Conservation (phyloP, 2,113 vertebrate species). For the Saguinus imperator region DNA sequence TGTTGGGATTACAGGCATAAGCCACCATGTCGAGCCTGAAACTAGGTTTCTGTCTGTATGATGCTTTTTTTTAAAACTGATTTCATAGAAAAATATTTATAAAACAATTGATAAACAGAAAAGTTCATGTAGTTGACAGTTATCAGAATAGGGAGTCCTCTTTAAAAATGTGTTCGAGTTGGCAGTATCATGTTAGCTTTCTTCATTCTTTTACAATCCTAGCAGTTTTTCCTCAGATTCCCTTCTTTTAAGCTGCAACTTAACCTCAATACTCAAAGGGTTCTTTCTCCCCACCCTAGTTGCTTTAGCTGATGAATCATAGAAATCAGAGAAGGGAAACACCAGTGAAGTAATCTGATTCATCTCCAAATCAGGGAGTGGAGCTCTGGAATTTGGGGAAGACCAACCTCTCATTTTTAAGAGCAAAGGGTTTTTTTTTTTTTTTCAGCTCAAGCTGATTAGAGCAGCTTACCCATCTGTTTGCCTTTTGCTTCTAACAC, state of each 20-base stretch:
- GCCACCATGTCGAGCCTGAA: too few species aligned
- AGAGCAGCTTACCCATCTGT: not conserved
- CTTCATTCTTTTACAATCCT: not conserved
- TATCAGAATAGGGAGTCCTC: not conserved
- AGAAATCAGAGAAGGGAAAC: constrained; percentile 65
- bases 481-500: not conserved
- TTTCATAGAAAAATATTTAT: constrained; percentile 29
- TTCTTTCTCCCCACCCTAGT: constrained; percentile 54
- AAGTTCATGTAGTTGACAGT: not conserved
- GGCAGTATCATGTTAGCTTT: not conserved
- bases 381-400: constrained; percentile 5
- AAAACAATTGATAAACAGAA: constrained; percentile 32
- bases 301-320: constrained; percentile 72
- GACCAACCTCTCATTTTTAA: constrained; percentile 43
- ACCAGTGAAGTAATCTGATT: constrained; percentile 67
- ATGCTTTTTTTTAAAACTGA: not conserved
- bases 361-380: constrained; percentile 61
- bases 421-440: not conserved
- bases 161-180: not conserved
- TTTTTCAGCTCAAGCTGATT: not conserved
- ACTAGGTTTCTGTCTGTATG: not conserved
- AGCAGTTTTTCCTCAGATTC: not conserved
- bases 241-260: not conserved
- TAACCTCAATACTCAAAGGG: not conserved
- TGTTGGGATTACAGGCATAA: too few species aligned